A percentile compares a stretch with the other conserved stretches of the same genome.
phyloP scores from a whole-genome alignment of 2,113 vertebrate genomes.

The Chauna torquata region DNA sequence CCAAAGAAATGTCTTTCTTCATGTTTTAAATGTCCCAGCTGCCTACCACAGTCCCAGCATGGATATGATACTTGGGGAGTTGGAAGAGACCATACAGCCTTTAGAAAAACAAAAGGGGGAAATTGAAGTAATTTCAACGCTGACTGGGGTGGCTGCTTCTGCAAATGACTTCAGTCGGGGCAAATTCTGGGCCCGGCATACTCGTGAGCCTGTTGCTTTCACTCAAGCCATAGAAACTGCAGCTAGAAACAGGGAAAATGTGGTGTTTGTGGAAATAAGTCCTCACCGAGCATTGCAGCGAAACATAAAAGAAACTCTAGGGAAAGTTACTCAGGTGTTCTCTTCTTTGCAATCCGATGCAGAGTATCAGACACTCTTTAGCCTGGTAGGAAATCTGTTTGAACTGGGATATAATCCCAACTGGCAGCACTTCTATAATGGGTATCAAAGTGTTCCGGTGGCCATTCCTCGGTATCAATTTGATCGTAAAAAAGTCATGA shows the following conservation, averaged over 20 bases:
- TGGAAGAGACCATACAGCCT: constrained; percentile 65
- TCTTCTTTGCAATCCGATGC: constrained; percentile 74
- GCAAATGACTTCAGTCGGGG: constrained; percentile 77
- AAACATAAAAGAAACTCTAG: constrained; percentile 83
- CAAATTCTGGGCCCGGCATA: constrained; percentile 85
- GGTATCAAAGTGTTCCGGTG: constrained; percentile 75
- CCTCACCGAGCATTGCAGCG: constrained; percentile 80
- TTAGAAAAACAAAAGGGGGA: constrained; percentile 63
- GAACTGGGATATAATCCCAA: constrained; percentile 79
- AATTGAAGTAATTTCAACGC: constrained; percentile 82
- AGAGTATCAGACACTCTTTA: constrained; percentile 75
- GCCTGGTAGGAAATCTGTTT: constrained; percentile 78
- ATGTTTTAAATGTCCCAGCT: constrained; percentile 75
- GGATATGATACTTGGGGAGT: constrained; percentile 77
- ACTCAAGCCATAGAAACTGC: constrained; percentile 71
- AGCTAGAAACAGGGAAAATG: constrained; percentile 58
- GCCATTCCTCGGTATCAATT: constrained; percentile 84
- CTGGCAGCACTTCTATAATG: constrained; percentile 81
- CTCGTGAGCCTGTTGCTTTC: constrained; percentile 84
- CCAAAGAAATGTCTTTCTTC: constrained; percentile 79
- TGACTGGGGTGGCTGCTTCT: constrained; percentile 74
- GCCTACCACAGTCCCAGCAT: constrained; percentile 88
- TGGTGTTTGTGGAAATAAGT: constrained; percentile 86
- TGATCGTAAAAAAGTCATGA: constrained; percentile 74
- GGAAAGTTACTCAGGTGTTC: constrained; percentile 73